Base-by-base conservation (phyloP, 2,113 vertebrate genomes). In the Callionymus lyra region DNA sequence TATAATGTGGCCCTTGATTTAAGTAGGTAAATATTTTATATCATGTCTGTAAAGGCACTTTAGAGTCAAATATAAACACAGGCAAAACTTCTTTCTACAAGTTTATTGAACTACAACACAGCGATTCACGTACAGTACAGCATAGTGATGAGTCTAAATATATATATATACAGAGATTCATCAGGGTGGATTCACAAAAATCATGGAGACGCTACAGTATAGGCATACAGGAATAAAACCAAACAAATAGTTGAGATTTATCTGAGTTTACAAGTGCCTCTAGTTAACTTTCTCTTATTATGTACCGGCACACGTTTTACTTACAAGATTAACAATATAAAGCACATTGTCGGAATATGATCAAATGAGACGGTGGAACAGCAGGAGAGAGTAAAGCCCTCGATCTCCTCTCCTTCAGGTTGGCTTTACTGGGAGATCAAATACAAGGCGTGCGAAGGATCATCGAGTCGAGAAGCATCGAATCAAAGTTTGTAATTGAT, bases 21-120 rank as follows among this genome's bases (percentile, higher is more conserved):
- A n/a, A n/a, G n/a, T n/a, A n/a, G n/a, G n/a, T n/a, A n/a, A n/a
- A n/a, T 27, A 27, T 27, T 27, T 27, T 27, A 27, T 27, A n/a
- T n/a, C n/a, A n/a, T n/a, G n/a, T 27, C 4, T 27, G 4, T 27
- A 27, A 27, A 8, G 8, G 21, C 21, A 27, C 21, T 4, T 27
- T 27, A 8, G 4, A 27, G 21, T 27, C 12, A 34, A 14, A 15
- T 13, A 36, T 33, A 43, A 50, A 41, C 3, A 31, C 19, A 43
- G n/a, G n/a, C n/a, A n/a, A n/a, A 47, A 34, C 2, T 50, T 8
- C 42, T 76, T 81, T 77, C 70, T 76, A 72, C 55, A 72, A 50
- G 70, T 82, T 82, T 82, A 81, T 79, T 82, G 48, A 68, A 47
- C 51, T 63, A 81, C 77, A 76, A 72, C 76, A 81, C 79, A 71